These are phyloP conservation scores for Drosophila multiciliata DNA, from an alignment of 2,888 invertebrate genomes.

Conservation along the genomic window DNA sequence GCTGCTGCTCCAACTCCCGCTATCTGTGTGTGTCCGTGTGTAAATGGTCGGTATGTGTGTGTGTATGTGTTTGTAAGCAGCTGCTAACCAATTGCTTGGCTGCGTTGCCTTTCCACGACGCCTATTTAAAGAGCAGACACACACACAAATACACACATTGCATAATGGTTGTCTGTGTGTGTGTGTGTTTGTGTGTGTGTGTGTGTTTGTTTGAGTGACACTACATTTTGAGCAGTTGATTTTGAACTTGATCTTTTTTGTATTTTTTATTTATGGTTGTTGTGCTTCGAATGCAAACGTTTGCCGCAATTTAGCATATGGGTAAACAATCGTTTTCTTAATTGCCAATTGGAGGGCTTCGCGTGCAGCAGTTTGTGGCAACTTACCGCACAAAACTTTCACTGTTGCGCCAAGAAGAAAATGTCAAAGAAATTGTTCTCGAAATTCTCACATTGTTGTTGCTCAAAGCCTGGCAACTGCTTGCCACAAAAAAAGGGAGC, in stretches of 20 bases:
- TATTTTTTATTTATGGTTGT: neutral
- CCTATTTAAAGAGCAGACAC: conserved; percentile 40
- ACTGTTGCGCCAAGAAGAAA: conserved; percentile 48
- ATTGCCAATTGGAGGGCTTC: conserved; percentile 60
- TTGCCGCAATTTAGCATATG: conserved; percentile 32
- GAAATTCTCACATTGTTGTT: conserved; percentile 1
- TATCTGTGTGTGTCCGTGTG: neutral
- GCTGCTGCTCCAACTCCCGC: neutral
- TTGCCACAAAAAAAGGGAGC: conserved; percentile 9
- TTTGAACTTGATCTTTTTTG: neutral
- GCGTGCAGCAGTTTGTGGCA: conserved; percentile 4
- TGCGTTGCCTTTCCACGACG: conserved; percentile 34
- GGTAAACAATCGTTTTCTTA: conserved; percentile 54
- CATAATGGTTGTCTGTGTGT: conserved; percentile 33
- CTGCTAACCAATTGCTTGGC: conserved; percentile 71
- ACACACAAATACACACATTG: conserved; percentile 31
- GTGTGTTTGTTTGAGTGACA: conserved; percentile 13
- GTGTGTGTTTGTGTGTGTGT: conserved; percentile 2
- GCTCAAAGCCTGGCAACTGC: conserved; percentile 66
- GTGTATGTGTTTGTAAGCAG: conserved; percentile 35
- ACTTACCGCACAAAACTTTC: conserved; percentile 51
- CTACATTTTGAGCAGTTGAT: conserved; percentile 29
- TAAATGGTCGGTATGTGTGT: neutral
- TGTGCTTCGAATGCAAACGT: conserved; percentile 9
- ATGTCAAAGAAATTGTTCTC: conserved; percentile 52